Conservation (phyloP, 2,888 invertebrate genomes). For the Melinaea marsaeus region DNA sequence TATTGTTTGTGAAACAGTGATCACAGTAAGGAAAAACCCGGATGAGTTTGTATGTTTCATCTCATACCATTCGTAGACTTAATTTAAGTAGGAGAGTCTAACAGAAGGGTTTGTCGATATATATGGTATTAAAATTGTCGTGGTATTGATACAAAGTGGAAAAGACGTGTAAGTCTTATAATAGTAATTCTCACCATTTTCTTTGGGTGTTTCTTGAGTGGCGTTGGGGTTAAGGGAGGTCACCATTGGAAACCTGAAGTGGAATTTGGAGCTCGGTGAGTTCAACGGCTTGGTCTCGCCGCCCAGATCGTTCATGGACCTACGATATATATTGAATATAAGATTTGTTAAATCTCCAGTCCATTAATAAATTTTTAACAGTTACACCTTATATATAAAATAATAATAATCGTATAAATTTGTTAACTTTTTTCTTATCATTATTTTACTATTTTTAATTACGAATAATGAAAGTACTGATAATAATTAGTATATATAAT, state of each 20-base stretch:
- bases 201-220: conserved; percentile 47
- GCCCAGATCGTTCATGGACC: conserved; percentile 80
- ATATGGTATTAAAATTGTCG: no score
- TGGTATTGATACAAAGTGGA: no score
- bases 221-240: conserved; percentile 43
- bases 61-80: no score
- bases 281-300: conserved; percentile 75
- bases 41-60: no score
- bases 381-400: conserved; percentile 1
- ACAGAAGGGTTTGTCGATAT: no score
- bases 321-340: conserved; percentile 19
- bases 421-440: no score
- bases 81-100: no score
- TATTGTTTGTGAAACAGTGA: no score
- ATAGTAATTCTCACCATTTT: conserved; percentile 21
- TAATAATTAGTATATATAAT: no score
- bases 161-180: not conserved
- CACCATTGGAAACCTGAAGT: conserved; percentile 59
- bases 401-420: not conserved
- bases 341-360: not conserved
- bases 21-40: no score
- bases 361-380: not conserved
- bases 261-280: conserved; percentile 84
- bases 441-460: no score
- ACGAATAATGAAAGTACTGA: no score